Percentiles rank a stretch among this genome's conserved stretches.
Conservation (phyloP, 2,888 invertebrate genomes). For the Aproaerema taeniolella region DNA sequence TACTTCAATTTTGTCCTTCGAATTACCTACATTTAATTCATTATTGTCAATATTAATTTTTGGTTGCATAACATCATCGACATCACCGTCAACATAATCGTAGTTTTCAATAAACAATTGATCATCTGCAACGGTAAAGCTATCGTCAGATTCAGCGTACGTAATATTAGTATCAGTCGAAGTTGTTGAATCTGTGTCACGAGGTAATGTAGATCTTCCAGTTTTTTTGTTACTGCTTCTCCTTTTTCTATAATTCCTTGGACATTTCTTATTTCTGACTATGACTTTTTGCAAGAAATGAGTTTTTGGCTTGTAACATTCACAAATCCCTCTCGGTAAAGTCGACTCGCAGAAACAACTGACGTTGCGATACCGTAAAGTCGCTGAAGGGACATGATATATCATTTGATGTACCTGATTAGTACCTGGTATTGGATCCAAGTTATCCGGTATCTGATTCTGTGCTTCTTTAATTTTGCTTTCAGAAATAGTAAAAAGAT, state of each 20-base stretch:
- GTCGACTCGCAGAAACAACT: constrained; percentile 9
- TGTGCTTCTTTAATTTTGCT: constrained; percentile 1
- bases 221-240: constrained; percentile 1
- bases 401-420: constrained; percentile 4
- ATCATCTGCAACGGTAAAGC: not conserved
- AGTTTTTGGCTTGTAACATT: constrained; percentile 7
- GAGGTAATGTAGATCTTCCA: constrained; percentile 1
- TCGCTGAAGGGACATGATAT: constrained; percentile 1
- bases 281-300: constrained; percentile 5
- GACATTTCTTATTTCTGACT: constrained; percentile 2
- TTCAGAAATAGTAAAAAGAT: constrained; percentile 12
- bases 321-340: constrained; percentile 9
- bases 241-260: constrained; percentile 3
- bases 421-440: constrained; percentile 4
- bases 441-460: constrained; percentile 4
- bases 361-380: constrained; percentile 1
- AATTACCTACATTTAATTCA: not conserved
- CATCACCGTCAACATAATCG: not conserved
- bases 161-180: constrained; percentile 4
- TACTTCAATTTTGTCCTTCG: not conserved
- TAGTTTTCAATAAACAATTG: not conserved
- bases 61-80: not conserved
- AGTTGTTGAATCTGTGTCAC: constrained; percentile 2
- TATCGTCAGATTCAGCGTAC: constrained; percentile 4
- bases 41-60: not conserved